phyloP scores from a whole-genome alignment of 2,797 vertebrate genomes.

The Gymnodraco acuticeps region DNA sequence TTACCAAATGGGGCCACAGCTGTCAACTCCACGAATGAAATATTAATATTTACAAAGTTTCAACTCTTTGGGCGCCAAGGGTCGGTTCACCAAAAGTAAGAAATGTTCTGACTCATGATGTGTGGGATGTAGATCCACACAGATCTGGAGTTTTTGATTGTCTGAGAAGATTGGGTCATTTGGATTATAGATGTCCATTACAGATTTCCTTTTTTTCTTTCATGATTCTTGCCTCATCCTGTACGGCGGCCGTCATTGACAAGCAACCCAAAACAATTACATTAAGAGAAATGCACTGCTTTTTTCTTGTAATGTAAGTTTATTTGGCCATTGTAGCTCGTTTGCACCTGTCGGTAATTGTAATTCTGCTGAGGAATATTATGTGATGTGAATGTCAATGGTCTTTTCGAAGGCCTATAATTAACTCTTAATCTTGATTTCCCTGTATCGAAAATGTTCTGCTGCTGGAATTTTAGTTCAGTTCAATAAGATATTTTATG shows the following conservation, averaged over 20 bases:
- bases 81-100: neutral
- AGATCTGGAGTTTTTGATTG: neutral
- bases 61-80: neutral
- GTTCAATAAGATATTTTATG: neutral
- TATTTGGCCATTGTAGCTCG: too few relatives aligned
- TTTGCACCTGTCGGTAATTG: too few relatives aligned
- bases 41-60: constrained; percentile 25
- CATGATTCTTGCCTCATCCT: neutral
- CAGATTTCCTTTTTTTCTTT: neutral
- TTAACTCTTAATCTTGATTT: neutral
- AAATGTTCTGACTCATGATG: neutral
- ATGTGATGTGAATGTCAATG: neutral
- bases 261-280: too few relatives aligned
- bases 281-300: too few relatives aligned
- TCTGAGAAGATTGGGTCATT: neutral
- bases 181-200: neutral
- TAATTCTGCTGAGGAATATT: neutral
- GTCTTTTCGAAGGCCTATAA: neutral
- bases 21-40: constrained; percentile 22
- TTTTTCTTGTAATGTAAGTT: too few relatives aligned
- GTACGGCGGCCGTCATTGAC: neutral
- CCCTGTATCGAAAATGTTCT: too few relatives aligned
- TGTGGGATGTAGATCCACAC: neutral
- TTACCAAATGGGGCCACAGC: constrained; percentile 23
- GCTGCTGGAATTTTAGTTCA: neutral